phyloP scores from a whole-genome alignment of 2,888 invertebrate species.

The Cephalotes varians region DNA sequence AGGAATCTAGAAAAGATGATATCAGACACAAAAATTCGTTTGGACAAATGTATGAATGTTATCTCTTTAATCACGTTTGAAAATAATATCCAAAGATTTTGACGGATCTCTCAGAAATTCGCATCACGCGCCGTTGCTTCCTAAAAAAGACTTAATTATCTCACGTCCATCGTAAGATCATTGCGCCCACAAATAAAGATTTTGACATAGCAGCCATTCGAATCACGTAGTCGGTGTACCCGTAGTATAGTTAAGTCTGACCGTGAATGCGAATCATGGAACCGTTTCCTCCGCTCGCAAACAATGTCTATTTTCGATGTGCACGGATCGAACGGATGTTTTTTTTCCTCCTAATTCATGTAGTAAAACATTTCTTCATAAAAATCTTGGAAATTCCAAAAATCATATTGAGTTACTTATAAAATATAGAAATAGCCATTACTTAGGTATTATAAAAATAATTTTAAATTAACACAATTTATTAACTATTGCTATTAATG shows the following conservation, averaged over 20 bases:
- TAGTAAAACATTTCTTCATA: neutral
- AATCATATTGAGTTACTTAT: neutral
- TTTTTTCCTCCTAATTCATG: slow-evolving; percentile 19
- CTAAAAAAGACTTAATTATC: slow-evolving; percentile 77
- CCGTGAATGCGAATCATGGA: slow-evolving; percentile 73
- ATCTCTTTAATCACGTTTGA: slow-evolving; percentile 13
- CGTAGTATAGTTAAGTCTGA: slow-evolving; percentile 62
- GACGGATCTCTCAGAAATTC: slow-evolving; percentile 51
- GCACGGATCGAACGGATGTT: neutral
- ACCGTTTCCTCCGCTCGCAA: slow-evolving; percentile 61
- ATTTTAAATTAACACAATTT: neutral
- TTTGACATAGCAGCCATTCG: slow-evolving; percentile 64
- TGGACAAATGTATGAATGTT: neutral
- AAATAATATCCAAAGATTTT: slow-evolving; percentile 44
- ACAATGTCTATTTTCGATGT: slow-evolving; percentile 44
- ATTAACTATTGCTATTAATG: neutral
- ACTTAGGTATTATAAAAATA: neutral
- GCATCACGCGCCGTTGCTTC: slow-evolving; percentile 65
- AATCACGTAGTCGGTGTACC: slow-evolving; percentile 70
- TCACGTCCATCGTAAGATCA: slow-evolving; percentile 77
- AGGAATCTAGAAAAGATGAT: neutral
- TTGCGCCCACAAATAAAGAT: slow-evolving; percentile 72
- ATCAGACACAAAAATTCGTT: neutral
- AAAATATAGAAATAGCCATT: neutral
- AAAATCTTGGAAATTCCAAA: neutral